Base-by-base conservation (phyloP, 2,888 invertebrate species). In the Rosalia funebris region DNA sequence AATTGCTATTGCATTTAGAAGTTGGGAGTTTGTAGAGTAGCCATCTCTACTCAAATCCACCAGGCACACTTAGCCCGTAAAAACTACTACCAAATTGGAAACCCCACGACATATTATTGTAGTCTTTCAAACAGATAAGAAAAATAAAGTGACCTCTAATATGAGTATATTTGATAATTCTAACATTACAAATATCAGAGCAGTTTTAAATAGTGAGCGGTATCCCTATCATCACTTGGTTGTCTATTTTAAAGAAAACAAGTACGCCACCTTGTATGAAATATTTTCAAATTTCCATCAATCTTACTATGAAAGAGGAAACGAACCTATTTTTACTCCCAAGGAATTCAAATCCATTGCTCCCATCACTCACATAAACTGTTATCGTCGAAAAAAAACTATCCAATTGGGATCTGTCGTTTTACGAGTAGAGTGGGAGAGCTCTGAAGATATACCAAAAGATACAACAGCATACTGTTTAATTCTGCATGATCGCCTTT, bases 391-490 rank as follows among this genome's bases (percentile, higher is more conserved):
- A 55, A 32, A 39, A 12, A 42, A 60, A n/a, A 20, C 17, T 7
- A 4, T 55, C 12, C 52, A 60, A 47, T 7, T 12, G 10, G 19
- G 46, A 15, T 12, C 60, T 5, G 60, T 60, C n/a, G 48, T 47
- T 12, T 15, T 58, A 12, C 17, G 42, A 41, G 16, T 60, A 12
- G 60, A 60, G 47, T 48, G 47, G 32, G 55, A 60, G 42, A 60
- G 47, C 15, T 5, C 15, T 15, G 10, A 37, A 46, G 48, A 55
- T 47, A 16, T 60, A 4, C 34, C 39, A 11, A 15, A 17, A 1
- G 19, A 60, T 25, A 55, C 48, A 9, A 42, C 54, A 9, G 48
- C 60, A 12, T 60, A 37, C 17, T 60, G 48, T 42, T 48, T 60
- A 46, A 48, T 60, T 48, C 17, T 60, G 16, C 55, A 60, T 42